These are phyloP conservation scores for Natator depressus DNA, from an alignment of 2,113 vertebrate species.

Conservation along the genomic window DNA sequence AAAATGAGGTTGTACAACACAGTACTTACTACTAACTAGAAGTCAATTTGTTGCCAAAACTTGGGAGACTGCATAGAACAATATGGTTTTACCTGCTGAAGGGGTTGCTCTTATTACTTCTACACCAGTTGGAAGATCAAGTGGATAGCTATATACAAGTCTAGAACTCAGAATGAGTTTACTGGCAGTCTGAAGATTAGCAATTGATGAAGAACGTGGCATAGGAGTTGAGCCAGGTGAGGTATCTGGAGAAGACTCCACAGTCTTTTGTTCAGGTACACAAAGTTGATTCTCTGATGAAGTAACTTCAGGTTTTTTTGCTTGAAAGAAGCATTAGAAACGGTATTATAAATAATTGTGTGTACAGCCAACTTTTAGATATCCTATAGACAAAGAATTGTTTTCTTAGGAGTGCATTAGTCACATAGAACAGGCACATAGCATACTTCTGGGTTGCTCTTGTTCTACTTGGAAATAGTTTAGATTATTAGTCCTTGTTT, in stretches of 20 bases:
- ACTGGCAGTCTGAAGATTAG: slow-evolving; percentile 97
- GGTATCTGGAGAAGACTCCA: slow-evolving; percentile 89
- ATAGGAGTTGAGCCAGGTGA: slow-evolving; percentile 86
- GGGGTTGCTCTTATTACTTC: slow-evolving; percentile 96
- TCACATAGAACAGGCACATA: not conserved
- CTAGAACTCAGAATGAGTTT: slow-evolving; percentile 96
- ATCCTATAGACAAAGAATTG: not conserved
- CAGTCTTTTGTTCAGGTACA: slow-evolving; percentile 81
- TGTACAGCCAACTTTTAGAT: not conserved
- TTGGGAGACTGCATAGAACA: not conserved
- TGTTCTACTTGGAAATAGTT: not conserved
- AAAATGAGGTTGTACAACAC: not conserved
- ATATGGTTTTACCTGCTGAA: slow-evolving; percentile 87
- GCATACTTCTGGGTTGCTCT: not conserved
- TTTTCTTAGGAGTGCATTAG: not conserved
- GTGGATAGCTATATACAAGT: slow-evolving; percentile 91
- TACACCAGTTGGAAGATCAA: slow-evolving; percentile 91
- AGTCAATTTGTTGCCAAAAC: not conserved
- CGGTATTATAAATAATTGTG: not conserved
- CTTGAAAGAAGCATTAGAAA: slow-evolving; percentile 53
- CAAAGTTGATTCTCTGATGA: slow-evolving; percentile 86
- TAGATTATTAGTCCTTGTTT: not conserved
- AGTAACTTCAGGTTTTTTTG: slow-evolving; percentile 70
- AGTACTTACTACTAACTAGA: not conserved
- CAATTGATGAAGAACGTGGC: slow-evolving; percentile 93